These are phyloP conservation scores for Papilio dardanus DNA, from an alignment of 1,140 invertebrate genomes.

Conservation along the genomic window DNA sequence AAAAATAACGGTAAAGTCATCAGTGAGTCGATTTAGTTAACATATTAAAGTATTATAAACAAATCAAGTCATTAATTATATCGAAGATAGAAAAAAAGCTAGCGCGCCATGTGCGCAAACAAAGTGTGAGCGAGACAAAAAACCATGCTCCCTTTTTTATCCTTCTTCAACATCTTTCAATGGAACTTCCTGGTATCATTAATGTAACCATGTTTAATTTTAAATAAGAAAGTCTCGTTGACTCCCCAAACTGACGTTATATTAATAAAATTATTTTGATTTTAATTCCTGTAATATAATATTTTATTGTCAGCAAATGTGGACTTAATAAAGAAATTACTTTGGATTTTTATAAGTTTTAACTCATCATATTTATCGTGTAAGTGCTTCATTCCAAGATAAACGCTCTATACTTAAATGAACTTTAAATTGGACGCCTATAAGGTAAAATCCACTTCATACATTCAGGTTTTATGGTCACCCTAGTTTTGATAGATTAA, in stretches of 20 bases:
- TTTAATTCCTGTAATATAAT: too few species aligned
- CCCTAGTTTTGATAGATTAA: slow-evolving; percentile 52
- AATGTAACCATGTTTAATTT: not conserved
- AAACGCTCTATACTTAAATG: too few species aligned
- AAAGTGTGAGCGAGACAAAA: slow-evolving; percentile 34
- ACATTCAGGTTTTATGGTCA: slow-evolving; percentile 2
- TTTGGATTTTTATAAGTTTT: too few species aligned
- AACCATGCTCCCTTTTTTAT: slow-evolving; percentile 27
- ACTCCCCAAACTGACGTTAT: not conserved
- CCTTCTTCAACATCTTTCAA: slow-evolving; percentile 14
- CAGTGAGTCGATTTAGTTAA: slow-evolving; percentile 26
- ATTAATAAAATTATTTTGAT: too few species aligned
- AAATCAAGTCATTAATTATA: slow-evolving; percentile 53
- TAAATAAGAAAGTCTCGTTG: not conserved
- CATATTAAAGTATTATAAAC: slow-evolving; percentile 45
- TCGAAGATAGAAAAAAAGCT: slow-evolving; percentile 39
- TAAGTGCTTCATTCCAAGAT: too few species aligned
- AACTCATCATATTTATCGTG: too few species aligned
- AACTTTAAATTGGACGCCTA: too few species aligned
- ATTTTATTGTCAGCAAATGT: not conserved
- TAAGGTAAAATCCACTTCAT: too few species aligned
- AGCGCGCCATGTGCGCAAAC: slow-evolving; percentile 42
- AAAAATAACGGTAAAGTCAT: slow-evolving; percentile 25
- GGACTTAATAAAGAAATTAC: too few species aligned
- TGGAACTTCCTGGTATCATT: slow-evolving; percentile 27